Conservation (phyloP, 2,888 invertebrate species). For the Polyommatus icarus region DNA sequence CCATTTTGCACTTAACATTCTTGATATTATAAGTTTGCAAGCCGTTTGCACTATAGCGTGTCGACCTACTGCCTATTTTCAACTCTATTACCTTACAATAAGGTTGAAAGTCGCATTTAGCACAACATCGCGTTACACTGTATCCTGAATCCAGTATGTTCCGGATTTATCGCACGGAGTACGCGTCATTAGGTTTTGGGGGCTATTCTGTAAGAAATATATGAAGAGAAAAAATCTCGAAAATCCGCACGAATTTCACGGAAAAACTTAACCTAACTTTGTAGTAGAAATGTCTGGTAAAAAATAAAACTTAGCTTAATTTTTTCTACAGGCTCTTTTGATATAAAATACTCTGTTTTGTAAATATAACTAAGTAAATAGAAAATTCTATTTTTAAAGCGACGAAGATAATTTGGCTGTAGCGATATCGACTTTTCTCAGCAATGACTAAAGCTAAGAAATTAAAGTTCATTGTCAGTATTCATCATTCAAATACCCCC, state of each 20-base stretch:
- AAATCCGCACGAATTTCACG: background rate
- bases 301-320: too few relatives aligned
- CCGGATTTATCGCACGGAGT: conserved; percentile 8
- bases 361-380: too few relatives aligned
- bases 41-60: background rate
- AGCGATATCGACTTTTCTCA: too few relatives aligned
- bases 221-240: background rate
- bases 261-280: background rate
- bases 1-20: background rate
- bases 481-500: too few relatives aligned
- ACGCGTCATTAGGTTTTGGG: background rate
- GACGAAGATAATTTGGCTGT: too few relatives aligned
- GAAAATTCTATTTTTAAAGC: too few relatives aligned
- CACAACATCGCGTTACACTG: background rate
- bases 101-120: background rate
- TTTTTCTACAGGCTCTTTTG: too few relatives aligned
- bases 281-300: background rate
- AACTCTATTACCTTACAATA: background rate
- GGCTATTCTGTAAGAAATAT: conserved; percentile 5
- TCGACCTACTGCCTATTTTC: background rate
- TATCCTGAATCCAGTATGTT: conserved; percentile 7
- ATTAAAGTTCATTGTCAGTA: too few relatives aligned
- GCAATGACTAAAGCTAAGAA: too few relatives aligned
- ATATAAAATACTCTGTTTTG: too few relatives aligned
- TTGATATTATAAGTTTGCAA: background rate